phyloP scores from a whole-genome alignment of 2,888 invertebrate species.

The Ochropleura leucogaster region DNA sequence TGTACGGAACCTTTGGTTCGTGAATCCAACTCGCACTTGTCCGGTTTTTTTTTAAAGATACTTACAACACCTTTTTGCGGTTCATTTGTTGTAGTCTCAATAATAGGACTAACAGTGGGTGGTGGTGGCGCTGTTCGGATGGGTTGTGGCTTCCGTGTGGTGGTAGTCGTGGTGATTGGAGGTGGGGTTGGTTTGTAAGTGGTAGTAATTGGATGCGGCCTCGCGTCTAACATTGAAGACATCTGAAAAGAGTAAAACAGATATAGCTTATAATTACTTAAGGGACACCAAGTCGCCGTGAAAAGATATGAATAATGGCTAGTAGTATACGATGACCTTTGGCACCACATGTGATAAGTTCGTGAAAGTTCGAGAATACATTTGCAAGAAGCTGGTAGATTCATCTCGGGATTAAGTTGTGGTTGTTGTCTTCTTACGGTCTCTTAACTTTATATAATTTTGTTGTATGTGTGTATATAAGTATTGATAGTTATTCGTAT shows the following conservation, averaged over 20 bases:
- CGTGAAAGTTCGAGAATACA: too few species aligned
- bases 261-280: not conserved
- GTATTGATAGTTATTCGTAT: too few species aligned
- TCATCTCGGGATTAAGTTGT: too few species aligned
- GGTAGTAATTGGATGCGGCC: not conserved
- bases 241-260: conserved; percentile 25
- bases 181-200: conserved; percentile 4
- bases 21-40: too few species aligned
- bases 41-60: not conserved
- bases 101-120: not conserved
- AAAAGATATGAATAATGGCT: too few species aligned
- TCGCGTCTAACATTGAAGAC: conserved; percentile 41
- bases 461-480: too few species aligned
- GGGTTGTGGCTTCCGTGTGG: conserved; percentile 9
- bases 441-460: too few species aligned
- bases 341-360: too few species aligned
- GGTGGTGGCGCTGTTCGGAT: not conserved
- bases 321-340: too few species aligned
- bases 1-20: too few species aligned
- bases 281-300: not conserved
- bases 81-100: not conserved
- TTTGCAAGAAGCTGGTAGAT: too few species aligned
- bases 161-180: conserved; percentile 10
- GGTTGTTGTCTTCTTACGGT: too few species aligned
- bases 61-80: conserved; percentile 23